Evolutionary conservation across 1,140 invertebrate genomes (phyloP).

Genomic region (Lethocerus indicus): DNA sequence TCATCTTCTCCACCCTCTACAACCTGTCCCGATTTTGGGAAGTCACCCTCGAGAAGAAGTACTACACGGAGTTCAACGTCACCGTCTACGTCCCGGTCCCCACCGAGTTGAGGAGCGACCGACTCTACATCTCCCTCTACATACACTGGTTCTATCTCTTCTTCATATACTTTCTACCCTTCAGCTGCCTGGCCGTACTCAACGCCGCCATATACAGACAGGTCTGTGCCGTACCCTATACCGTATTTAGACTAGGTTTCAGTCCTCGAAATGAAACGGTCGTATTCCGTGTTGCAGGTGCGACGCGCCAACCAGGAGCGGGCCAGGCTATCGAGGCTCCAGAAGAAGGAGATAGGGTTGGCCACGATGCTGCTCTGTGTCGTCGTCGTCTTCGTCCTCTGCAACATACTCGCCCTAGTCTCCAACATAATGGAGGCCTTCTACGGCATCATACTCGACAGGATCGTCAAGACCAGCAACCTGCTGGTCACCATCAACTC

Average conservation of each 20-base stretch:
- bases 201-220: slow-evolving; percentile 77
- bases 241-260: background rate
- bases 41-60: slow-evolving; percentile 18
- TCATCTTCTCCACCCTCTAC: slow-evolving; percentile 66
- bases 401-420: slow-evolving; percentile 78
- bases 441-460: slow-evolving; percentile 43
- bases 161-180: slow-evolving; percentile 82
- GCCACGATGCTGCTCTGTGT: slow-evolving; percentile 89
- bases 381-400: slow-evolving; percentile 86
- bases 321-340: slow-evolving; percentile 57
- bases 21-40: slow-evolving; percentile 57
- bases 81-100: slow-evolving; percentile 52
- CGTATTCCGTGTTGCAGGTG: slow-evolving; percentile 37
- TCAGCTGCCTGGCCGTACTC: slow-evolving; percentile 63
- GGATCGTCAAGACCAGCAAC: slow-evolving; percentile 73
- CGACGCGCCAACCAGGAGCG: slow-evolving; percentile 66
- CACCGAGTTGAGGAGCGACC: slow-evolving; percentile 48
- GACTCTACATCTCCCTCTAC: slow-evolving; percentile 66
- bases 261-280: background rate
- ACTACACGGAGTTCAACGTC: slow-evolving; percentile 29
- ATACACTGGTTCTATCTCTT: slow-evolving; percentile 85
- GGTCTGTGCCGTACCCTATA: slow-evolving; percentile 26
- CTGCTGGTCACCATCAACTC: slow-evolving; percentile 92
- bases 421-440: slow-evolving; percentile 76
- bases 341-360: slow-evolving; percentile 71